Evolutionary conservation across 1,140 invertebrate genomes (phyloP), one percentile per base, ranked within the genome.

Genomic region (Sipha flava): DNA sequence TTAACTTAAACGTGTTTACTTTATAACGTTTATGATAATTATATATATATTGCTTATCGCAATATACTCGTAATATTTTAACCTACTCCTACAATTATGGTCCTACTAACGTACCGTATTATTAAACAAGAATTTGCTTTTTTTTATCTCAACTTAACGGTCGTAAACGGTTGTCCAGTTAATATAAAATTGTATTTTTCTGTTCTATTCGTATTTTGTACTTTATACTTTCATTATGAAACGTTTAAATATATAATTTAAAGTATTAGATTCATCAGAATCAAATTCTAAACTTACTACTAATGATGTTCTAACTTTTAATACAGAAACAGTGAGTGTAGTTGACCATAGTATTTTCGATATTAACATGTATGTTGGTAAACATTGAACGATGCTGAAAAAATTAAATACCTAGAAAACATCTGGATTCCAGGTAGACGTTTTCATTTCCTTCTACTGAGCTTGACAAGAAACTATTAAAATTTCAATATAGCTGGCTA

Each of bases 401-500:
- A 34, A 59, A 59, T 59, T 31, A 18, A 43, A 7, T 29, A 31
- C 16, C 21, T 68, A 45, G 40, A 68, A 68, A 68, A 68, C 1
- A 26, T 68, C 3, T 68, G 64, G 64, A 45, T 16, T 7, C 23
- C 40, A 68, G 64, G 40, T 68, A 45, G 37, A 68, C 2, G 16
- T 68, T 29, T 26, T 26, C 21, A 68, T 68, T 68, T 68, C 64
- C 64, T 68, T 45, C 64, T 45, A 43, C 40, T 45, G 21, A 45
- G 37, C 37, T 45, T 68, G 40, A 4, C 18, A 40, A 59, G 16
- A 75, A 75, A 75, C 45, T 21, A 21, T 75, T 75, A 37, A 75
- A 54, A 75, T 75, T 73, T 75, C 72, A 52, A 21, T 75, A 37
- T 75, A 21, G 9, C 21, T 57, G 47, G 47, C 21, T 75, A 26